Conservation (phyloP, 1,140 invertebrate genomes). For the Drosophila aff. region DNA sequence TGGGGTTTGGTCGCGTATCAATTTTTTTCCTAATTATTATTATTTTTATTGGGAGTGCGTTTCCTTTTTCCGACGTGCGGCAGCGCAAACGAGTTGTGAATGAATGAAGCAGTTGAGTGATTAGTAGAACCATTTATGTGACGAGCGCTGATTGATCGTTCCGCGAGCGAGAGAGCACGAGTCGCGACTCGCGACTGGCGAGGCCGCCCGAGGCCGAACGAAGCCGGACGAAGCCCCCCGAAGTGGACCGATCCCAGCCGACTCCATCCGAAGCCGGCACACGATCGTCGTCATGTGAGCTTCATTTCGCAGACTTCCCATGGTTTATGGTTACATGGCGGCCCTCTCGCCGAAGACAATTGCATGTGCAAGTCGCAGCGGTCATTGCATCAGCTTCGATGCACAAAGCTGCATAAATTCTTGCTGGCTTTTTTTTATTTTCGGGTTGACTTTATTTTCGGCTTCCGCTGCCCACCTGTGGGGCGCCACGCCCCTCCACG, state of each 20-base stretch:
- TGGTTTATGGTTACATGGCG: slow-evolving; percentile 39
- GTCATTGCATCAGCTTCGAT: slow-evolving; percentile 74
- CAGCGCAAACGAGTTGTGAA: slow-evolving; percentile 77
- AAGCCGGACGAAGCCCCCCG: background rate
- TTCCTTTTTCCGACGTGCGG: slow-evolving; percentile 48
- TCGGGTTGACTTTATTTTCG: slow-evolving; percentile 16
- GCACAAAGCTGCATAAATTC: slow-evolving; percentile 41
- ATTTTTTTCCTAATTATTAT: slow-evolving; percentile 11
- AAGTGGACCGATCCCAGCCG: background rate
- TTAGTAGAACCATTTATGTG: slow-evolving; percentile 77
- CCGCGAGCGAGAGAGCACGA: slow-evolving; percentile 19
- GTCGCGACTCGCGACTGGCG: background rate
- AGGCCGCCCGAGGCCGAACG: background rate
- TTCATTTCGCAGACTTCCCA: slow-evolving; percentile 6
- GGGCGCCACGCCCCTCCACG: slow-evolving; percentile 26
- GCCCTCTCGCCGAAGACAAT: slow-evolving; percentile 48
- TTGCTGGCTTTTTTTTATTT: slow-evolving; percentile 33
- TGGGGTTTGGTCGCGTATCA: slow-evolving; percentile 4
- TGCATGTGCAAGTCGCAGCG: slow-evolving; percentile 62
- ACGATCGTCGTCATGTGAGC: slow-evolving; percentile 9
- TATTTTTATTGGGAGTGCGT: slow-evolving; percentile 2
- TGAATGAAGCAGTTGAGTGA: slow-evolving; percentile 70
- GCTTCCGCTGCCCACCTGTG: slow-evolving; percentile 19
- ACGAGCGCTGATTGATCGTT: slow-evolving; percentile 66
- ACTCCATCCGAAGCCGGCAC: slow-evolving; percentile 6